Base-by-base conservation (phyloP, 2,888 invertebrate genomes). In the Nomada goodeniana region DNA sequence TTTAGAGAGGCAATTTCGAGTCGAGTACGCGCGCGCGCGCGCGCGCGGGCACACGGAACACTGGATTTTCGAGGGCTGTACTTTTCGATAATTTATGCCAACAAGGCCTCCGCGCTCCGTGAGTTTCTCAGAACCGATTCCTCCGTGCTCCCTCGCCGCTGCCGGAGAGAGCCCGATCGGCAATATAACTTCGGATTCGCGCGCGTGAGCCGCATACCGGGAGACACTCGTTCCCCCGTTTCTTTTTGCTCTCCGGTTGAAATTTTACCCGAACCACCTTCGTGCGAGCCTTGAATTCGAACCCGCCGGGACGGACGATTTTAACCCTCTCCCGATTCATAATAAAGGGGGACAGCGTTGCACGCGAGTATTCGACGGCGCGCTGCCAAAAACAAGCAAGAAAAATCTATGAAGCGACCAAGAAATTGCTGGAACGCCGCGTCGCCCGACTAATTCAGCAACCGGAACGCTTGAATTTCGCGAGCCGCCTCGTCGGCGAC, bases 61-160 rank as follows among this genome's bases (percentile, higher is more conserved):
- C 74, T 76, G 79, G 76, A 83, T 85, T 87, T 87, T 87, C 82
- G 80, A 82, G 80, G 80, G 80, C 80, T 85, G 84, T 82, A 87
- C 87, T 87, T 87, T 87, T 86, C 86, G 86, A 87, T 87, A 87
- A 87, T 87, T 87, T 87, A 87, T 82, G 84, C 82, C 85, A 87
- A 86, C 82, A 80, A 86, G 80, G 61, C 76, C 68, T 73, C 72
- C 26, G 71, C 64, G 53, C 67, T 23, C 23, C 47, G 69, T 67
- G 68, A 76, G 71, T 75, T 85, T 86, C 86, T 77, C 71, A 76
- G 86, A 86, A 86, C 65, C 76, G 74, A 82, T 79, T 79, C 81
- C 71, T 55, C 2, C 26, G 53, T 36, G 44, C 29, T 44, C 68
- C 42, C 44, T 68, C 53, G 29, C 50, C 67, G 20, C 44, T 72